A percentile compares a stretch with the other conserved stretches of the same genome.
phyloP scores from a whole-genome alignment of 2,888 invertebrate species.

The Thelaira solivaga region DNA sequence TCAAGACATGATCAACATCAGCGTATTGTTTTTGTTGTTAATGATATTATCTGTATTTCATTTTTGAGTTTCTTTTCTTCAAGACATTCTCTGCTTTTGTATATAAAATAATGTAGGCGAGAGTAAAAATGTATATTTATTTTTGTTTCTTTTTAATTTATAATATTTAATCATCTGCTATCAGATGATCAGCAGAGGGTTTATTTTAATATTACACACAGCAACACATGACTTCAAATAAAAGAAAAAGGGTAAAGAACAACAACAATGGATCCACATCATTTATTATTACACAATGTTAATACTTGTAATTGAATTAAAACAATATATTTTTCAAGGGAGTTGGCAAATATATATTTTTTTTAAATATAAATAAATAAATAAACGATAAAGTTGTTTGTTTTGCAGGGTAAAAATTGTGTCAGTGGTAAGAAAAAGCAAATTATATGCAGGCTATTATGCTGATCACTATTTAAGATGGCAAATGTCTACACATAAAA shows the following conservation, averaged over 20 bases:
- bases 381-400: background rate
- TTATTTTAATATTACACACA: conserved; percentile 21
- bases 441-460: too few relatives aligned
- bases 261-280: conserved; percentile 3
- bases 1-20: conserved; percentile 52
- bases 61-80: conserved; percentile 33
- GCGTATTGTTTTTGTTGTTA: conserved; percentile 2
- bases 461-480: too few relatives aligned
- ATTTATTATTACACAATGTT: conserved; percentile 15
- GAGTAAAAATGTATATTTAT: too few relatives aligned
- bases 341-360: background rate
- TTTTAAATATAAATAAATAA: background rate
- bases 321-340: background rate
- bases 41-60: conserved; percentile 52
- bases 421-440: background rate
- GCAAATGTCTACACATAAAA: too few relatives aligned
- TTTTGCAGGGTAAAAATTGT: background rate
- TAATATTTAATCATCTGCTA: conserved; percentile 22
- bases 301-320: conserved; percentile 25
- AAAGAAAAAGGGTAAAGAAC: background rate
- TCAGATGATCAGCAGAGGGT: conserved; percentile 39
- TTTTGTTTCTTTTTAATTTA: background rate
- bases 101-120: conserved; percentile 32
- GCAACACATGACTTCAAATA: background rate
- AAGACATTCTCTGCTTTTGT: background rate